Percentiles rank a stretch among this genome's conserved stretches.
Evolutionary conservation across 2,888 invertebrate genomes (phyloP).

Genomic region (Escarpia spicata): DNA sequence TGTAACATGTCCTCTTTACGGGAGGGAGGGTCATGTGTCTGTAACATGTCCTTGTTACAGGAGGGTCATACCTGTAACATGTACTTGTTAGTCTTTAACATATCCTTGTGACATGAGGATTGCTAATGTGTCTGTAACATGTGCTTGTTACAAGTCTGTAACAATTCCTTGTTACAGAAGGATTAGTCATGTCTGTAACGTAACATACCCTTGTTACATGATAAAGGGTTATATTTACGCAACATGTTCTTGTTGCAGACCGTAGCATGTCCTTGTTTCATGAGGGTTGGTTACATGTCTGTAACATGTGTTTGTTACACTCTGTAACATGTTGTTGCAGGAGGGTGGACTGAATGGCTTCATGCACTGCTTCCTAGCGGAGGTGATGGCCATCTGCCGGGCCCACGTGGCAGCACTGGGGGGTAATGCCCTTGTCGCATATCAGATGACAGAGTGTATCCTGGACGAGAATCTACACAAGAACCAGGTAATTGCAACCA

Average conservation of each 20-base stretch:
- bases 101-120: no score
- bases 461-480: constrained; percentile 93
- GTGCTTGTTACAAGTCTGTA: background rate
- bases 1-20: background rate
- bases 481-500: constrained; percentile 80
- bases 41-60: background rate
- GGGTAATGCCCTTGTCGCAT: constrained; percentile 94
- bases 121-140: background rate
- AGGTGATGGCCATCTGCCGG: constrained; percentile 90
- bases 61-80: no score
- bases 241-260: background rate
- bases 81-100: no score
- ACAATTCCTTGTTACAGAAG: background rate
- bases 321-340: constrained; percentile 65
- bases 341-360: constrained; percentile 93
- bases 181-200: no score
- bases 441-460: constrained; percentile 90
- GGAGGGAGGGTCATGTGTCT: background rate
- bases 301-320: background rate
- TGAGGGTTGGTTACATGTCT: background rate
- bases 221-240: constrained; percentile 74
- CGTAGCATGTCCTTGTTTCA: background rate
- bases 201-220: no score
- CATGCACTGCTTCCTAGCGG: constrained; percentile 91
- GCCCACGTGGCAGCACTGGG: constrained; percentile 93